Evolutionary conservation across 2,888 invertebrate species (phyloP), one percentile per base, ranked within the genome.

Genomic region (Agrotis ipsilon): DNA sequence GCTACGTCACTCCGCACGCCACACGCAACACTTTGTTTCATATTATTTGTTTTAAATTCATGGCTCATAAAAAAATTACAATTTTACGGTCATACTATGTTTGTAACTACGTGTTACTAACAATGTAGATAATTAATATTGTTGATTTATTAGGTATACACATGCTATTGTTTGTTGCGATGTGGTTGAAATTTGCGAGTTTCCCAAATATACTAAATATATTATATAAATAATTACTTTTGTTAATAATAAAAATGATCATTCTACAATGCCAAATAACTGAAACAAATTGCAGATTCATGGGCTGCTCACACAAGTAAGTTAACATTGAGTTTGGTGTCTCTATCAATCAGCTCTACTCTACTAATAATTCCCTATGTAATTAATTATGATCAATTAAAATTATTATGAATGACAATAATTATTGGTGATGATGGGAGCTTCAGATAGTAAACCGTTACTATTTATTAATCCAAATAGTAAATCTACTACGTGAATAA

Each of bases 1-100:
- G 82, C 85, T 86, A 91, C 93, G 92, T 92, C 93, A 92, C 88
- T 84, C 59, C 82, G 63, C 77, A 65, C 77, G 65, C 76, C 78
- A 75, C 87, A 90, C 88, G 88, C 90, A 89, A 89, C 85, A 86
- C 88, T 91, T 92, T 92, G 90, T 92, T 92, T 89, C 85, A 88
- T 85, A 89, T 87, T 89, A 88, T 89, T 90, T 88, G 86, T 87
- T 84, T 82, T 75, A 82, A 82, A 84, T 86, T 84, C 85, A 87
- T 80, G 83, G 79, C 64, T 84, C 76, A 82, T 87, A 85, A 85
- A 85, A 83, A 79, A 75, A 80, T 80, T 71, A 64, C 11, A 77
- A 76, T 80, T 85, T 83, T 84, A 82, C 75, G 75, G 77, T 80
- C 78, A 83, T 71, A 82, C 76, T 77, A 80, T 63, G 58, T 81